These are phyloP conservation scores for Heliconius cydno DNA, from an alignment of 2,888 invertebrate species.

Conservation along the genomic window DNA sequence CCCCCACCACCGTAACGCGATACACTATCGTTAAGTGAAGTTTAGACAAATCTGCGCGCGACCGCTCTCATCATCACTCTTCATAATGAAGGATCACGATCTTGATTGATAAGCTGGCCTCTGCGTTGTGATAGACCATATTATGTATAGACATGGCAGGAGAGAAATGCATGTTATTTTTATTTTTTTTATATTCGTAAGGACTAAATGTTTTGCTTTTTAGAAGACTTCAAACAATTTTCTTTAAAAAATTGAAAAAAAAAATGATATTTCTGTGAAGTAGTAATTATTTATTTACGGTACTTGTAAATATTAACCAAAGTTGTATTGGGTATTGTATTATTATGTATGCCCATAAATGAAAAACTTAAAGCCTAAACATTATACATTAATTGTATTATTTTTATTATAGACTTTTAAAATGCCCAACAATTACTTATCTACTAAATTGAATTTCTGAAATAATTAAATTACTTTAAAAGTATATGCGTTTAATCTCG, in stretches of 20 bases:
- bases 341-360: too few species aligned
- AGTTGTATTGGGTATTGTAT: too few species aligned
- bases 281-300: too few species aligned
- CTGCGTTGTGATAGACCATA: constrained; percentile 56
- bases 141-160: constrained; percentile 49
- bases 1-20: constrained; percentile 41
- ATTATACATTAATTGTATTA: not conserved
- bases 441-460: not conserved
- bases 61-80: constrained; percentile 72
- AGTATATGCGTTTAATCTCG: not conserved
- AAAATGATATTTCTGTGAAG: too few species aligned
- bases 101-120: constrained; percentile 80
- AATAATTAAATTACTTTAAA: not conserved
- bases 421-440: not conserved
- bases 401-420: not conserved
- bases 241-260: too few species aligned
- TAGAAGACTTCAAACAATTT: not conserved
- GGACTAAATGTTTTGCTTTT: not conserved
- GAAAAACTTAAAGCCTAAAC: not conserved
- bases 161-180: not conserved
- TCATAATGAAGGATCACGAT: constrained; percentile 81
- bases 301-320: too few species aligned
- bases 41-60: constrained; percentile 77
- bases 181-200: not conserved
- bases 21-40: constrained; percentile 65